Evolutionary conservation across 2,888 invertebrate genomes (phyloP), one percentile per base, ranked within the genome.

Genomic region (Coelinius sp.): DNA sequence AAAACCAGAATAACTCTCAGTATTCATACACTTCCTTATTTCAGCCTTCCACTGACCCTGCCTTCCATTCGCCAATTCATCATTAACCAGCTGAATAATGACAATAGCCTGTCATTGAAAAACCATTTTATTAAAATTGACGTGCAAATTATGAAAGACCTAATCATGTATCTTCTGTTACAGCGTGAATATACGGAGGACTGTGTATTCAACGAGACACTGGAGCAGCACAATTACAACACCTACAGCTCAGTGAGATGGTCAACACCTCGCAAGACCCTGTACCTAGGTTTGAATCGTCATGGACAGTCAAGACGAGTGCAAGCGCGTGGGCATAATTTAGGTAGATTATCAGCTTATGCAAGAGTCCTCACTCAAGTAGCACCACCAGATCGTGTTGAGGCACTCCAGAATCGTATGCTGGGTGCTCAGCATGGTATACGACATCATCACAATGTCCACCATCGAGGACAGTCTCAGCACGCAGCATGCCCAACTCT

Each of bases 181-280:
- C 94, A 95, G 95, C 93, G 92, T 90, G 93, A 93, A 88, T 94
- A 93, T 90, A 93, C 92, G 86, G 90, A 90, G 82, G 94, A 94
- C 84, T 96, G 95, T 90, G 92, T 95, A 87, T 95, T 95, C 91
- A 94, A 94, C 89, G 95, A 95, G 90, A 93, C 92, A 86, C 92
- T 95, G 88, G 95, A 94, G 88, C 92, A 93, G 88, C 93, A 95
- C 88, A 92, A 94, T 88, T 95, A 95, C 90, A 95, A 95, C 88
- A 94, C 94, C 72, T 96, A 95, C 89, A 93, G 94, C 83, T 93
- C 93, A 80, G 91, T 91, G 75, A 92, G 93, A 87, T 92, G 93
- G 89, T 93, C 93, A 74, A 91, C 91, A 81, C 90, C 90, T 86
- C 92, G 92, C 82, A 86, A 87, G 72, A 93, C 94, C 65, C 89